Evolutionary conservation across 2,888 invertebrate genomes (phyloP).

Genomic region (Acrocyrtus sp.): DNA sequence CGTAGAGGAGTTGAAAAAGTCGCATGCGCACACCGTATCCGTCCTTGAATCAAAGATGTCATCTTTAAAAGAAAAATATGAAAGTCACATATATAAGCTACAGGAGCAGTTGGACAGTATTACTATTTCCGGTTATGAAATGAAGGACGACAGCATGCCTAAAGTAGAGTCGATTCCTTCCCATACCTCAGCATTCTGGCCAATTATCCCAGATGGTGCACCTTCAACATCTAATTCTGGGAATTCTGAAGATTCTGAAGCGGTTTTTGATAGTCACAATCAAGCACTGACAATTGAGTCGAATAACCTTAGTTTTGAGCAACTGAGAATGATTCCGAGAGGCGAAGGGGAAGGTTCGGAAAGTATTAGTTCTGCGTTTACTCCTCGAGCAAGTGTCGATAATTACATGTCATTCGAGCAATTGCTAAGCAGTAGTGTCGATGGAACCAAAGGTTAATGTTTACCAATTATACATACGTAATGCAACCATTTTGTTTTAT

Average conservation of each 20-base stretch:
- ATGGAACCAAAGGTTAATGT: too few relatives aligned
- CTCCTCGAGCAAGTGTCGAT: conserved; percentile 50
- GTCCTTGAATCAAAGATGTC: conserved; percentile 49
- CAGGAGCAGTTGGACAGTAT: conserved; percentile 52
- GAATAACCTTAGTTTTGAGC: conserved; percentile 52
- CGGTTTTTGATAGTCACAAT: conserved; percentile 18
- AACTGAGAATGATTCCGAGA: conserved; percentile 60
- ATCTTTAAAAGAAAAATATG: conserved; percentile 49
- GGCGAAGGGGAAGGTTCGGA: conserved; percentile 64
- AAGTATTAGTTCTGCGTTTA: conserved; percentile 55
- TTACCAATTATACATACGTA: too few relatives aligned
- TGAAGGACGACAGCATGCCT: conserved; percentile 6
- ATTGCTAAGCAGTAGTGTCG: conserved; percentile 58
- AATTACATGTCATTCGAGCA: conserved; percentile 62
- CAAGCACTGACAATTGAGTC: conserved; percentile 59
- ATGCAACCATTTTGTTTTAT: too few relatives aligned
- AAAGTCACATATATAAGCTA: conserved; percentile 46
- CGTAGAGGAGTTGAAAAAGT: conserved; percentile 44
- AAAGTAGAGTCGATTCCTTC: conserved; percentile 3
- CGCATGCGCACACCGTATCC: not conserved
- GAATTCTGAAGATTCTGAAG: conserved; percentile 14
- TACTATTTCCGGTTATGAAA: conserved; percentile 13
- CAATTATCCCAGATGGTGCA: conserved; percentile 23
- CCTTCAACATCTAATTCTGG: not conserved
- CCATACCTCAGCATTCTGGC: conserved; percentile 22